Evolutionary conservation across 2,113 vertebrate genomes (phyloP).

Genomic region (Tenrec ecaudatus): DNA sequence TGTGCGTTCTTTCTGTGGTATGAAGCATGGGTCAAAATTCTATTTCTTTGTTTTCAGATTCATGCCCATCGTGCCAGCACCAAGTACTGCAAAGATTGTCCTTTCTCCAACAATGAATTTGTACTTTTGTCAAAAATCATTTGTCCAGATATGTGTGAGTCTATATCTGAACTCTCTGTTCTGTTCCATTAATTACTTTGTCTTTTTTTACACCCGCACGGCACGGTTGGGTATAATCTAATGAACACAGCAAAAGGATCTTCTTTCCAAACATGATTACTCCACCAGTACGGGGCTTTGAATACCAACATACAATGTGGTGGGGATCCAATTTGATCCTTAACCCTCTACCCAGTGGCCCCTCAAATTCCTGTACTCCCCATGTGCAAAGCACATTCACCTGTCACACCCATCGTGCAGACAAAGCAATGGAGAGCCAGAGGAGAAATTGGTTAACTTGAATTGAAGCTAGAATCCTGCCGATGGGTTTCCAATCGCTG

Average conservation of each 20-base stretch:
- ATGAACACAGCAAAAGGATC: neutral
- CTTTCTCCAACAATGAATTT: neutral
- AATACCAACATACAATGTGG: neutral
- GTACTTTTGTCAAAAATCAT: neutral
- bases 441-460: neutral
- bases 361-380: neutral
- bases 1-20: neutral
- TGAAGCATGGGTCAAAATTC: neutral
- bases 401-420: neutral
- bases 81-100: neutral
- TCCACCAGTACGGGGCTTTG: neutral
- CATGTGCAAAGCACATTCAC: neutral
- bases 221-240: neutral
- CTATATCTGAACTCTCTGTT: neutral
- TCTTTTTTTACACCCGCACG: neutral
- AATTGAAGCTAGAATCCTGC: neutral
- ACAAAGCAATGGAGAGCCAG: neutral
- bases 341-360: neutral
- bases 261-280: neutral
- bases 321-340: neutral
- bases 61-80: neutral
- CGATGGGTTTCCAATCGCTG: neutral
- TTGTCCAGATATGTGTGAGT: neutral
- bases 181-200: neutral
- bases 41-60: neutral